Evolutionary conservation across 2,888 invertebrate species (phyloP).

Genomic region (Choristoneura rosaceana): DNA sequence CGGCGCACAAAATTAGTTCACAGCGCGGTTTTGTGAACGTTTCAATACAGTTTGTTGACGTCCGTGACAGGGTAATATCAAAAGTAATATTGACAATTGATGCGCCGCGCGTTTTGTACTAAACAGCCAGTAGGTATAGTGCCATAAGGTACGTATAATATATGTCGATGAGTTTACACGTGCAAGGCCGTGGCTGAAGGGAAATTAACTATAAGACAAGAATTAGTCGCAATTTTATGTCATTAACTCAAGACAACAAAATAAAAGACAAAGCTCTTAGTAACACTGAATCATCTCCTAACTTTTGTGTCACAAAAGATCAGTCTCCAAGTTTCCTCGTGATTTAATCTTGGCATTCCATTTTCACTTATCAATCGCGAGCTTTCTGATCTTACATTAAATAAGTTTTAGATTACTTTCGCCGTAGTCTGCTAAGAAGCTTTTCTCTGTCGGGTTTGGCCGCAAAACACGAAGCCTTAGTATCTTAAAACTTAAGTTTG

Average conservation of each 20-base stretch:
- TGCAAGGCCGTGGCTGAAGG: too few relatives aligned
- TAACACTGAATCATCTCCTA: slow-evolving; percentile 25
- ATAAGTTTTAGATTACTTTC: slow-evolving; percentile 31
- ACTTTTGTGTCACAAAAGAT: slow-evolving; percentile 17
- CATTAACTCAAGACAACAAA: not conserved
- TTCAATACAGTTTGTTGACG: too few relatives aligned
- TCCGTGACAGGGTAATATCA: too few relatives aligned
- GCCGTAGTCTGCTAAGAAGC: slow-evolving; percentile 1
- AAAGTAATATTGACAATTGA: too few relatives aligned
- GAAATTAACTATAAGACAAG: too few relatives aligned
- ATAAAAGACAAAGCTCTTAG: not conserved
- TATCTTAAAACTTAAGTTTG: not conserved
- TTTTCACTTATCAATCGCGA: slow-evolving; percentile 34
- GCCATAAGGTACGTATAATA: too few relatives aligned
- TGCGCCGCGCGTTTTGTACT: too few relatives aligned
- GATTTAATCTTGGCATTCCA: slow-evolving; percentile 24
- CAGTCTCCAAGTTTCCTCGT: slow-evolving; percentile 25
- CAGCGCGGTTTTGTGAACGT: too few relatives aligned
- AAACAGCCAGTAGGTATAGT: too few relatives aligned
- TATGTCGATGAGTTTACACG: too few relatives aligned
- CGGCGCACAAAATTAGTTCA: too few relatives aligned
- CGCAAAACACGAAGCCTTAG: not conserved
- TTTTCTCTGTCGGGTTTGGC: slow-evolving; percentile 1
- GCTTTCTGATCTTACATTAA: slow-evolving; percentile 22
- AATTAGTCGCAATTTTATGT: too few relatives aligned